These are phyloP conservation scores for Diadumene lineata DNA, from an alignment of 92 coral and sea anemone species.

Conservation along the genomic window DNA sequence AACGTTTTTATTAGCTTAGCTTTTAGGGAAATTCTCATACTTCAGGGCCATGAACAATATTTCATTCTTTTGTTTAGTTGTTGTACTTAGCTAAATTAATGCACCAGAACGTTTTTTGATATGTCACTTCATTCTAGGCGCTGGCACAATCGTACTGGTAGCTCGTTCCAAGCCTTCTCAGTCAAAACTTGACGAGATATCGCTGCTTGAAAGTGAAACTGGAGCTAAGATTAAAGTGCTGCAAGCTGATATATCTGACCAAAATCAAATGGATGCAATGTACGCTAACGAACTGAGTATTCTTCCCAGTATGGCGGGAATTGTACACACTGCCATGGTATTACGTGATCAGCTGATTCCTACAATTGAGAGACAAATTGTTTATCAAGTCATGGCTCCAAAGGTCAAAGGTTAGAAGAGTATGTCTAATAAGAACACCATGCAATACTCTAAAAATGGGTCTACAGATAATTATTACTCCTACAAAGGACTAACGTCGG, in stretches of 20 bases:
- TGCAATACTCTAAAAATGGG: too few species aligned
- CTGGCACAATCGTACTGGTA: conserved; percentile 54
- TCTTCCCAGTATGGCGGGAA: conserved; percentile 73
- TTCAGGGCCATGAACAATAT: background rate
- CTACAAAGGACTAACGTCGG: too few species aligned
- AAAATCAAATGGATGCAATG: conserved; percentile 55
- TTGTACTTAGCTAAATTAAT: background rate
- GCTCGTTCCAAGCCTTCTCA: conserved; percentile 73
- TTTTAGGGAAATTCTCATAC: background rate
- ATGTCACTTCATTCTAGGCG: conserved; percentile 30
- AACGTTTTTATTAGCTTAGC: background rate
- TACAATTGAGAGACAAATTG: conserved; percentile 40
- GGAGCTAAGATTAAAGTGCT: conserved; percentile 46
- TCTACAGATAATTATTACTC: too few species aligned
- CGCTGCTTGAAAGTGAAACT: conserved; percentile 44
- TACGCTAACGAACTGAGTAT: conserved; percentile 32
- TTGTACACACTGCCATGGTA: conserved; percentile 74
- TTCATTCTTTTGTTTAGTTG: background rate
- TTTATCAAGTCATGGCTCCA: conserved; percentile 59
- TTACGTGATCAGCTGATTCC: conserved; percentile 57
- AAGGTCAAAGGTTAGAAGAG: conserved; percentile 68
- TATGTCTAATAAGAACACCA: too few species aligned
- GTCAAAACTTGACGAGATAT: conserved; percentile 45
- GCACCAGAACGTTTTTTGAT: background rate
- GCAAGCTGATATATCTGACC: conserved; percentile 63